A percentile compares a stretch with the other conserved stretches of the same genome.
Evolutionary conservation across 2,797 vertebrate genomes (phyloP).

Genomic region (Enteromius mattozi): DNA sequence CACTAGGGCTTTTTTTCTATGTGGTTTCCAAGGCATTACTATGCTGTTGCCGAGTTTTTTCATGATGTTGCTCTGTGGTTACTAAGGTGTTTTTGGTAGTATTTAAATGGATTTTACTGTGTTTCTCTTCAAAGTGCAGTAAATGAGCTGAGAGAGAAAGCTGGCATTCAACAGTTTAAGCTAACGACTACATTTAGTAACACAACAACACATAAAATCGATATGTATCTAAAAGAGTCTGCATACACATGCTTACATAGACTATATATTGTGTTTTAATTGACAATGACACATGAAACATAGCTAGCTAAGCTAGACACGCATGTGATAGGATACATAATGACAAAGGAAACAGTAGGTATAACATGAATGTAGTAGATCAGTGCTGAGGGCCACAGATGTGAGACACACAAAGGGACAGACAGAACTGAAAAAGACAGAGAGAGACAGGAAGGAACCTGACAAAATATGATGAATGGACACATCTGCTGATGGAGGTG

Average conservation of each 20-base stretch:
- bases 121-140: not conserved
- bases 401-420: not conserved
- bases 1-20: not conserved
- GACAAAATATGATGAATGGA: constrained; percentile 79
- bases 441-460: constrained; percentile 53
- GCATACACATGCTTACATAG: not conserved
- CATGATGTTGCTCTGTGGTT: not conserved
- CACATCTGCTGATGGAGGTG: constrained; percentile 67
- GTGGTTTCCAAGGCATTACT: not conserved
- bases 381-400: not conserved
- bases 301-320: not conserved
- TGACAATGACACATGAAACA: constrained; percentile 8
- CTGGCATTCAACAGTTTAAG: not conserved
- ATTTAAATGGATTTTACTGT: not conserved
- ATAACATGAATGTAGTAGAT: not conserved
- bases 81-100: not conserved
- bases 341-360: constrained; percentile 67
- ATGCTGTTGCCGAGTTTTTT: not conserved
- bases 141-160: not conserved
- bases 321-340: no score
- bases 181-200: not conserved
- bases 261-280: not conserved
- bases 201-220: not conserved
- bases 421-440: constrained; percentile 1
- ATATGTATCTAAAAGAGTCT: not conserved